Evolutionary conservation across 2,888 invertebrate genomes (phyloP).

Genomic region (Sinotaia quadrata): DNA sequence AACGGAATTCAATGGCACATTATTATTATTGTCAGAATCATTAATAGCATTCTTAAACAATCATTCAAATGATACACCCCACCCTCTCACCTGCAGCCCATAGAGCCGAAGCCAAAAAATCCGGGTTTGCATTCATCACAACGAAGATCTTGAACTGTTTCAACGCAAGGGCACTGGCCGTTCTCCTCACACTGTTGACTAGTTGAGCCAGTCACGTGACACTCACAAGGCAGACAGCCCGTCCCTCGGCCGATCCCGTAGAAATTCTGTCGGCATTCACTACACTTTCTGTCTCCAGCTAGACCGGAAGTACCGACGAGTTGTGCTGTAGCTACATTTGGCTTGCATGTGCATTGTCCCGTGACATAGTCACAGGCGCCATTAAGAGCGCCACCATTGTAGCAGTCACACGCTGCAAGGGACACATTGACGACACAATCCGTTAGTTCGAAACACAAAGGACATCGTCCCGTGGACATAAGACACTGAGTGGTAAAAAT

Average conservation of each 20-base stretch:
- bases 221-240: conserved; percentile 25
- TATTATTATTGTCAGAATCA: too few relatives aligned
- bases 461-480: too few relatives aligned
- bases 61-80: too few relatives aligned
- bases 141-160: conserved; percentile 32
- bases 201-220: background rate
- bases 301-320: conserved; percentile 25
- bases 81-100: conserved; percentile 75
- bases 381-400: conserved; percentile 78
- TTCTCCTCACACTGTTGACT: conserved; percentile 41
- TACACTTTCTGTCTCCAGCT: conserved; percentile 40
- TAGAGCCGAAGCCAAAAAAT: conserved; percentile 78
- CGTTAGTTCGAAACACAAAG: too few relatives aligned
- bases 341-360: conserved; percentile 85
- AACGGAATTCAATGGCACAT: too few relatives aligned
- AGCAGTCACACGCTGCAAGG: conserved; percentile 83
- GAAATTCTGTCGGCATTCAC: conserved; percentile 41
- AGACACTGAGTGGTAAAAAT: too few relatives aligned
- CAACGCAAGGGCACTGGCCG: conserved; percentile 43
- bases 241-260: conserved; percentile 40
- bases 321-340: conserved; percentile 53
- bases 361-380: conserved; percentile 76
- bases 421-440: too few relatives aligned
- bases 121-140: conserved; percentile 37
- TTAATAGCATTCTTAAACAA: too few relatives aligned